Evolutionary conservation across 2,797 vertebrate genomes (phyloP).

Genomic region (Sebastes flavidus): DNA sequence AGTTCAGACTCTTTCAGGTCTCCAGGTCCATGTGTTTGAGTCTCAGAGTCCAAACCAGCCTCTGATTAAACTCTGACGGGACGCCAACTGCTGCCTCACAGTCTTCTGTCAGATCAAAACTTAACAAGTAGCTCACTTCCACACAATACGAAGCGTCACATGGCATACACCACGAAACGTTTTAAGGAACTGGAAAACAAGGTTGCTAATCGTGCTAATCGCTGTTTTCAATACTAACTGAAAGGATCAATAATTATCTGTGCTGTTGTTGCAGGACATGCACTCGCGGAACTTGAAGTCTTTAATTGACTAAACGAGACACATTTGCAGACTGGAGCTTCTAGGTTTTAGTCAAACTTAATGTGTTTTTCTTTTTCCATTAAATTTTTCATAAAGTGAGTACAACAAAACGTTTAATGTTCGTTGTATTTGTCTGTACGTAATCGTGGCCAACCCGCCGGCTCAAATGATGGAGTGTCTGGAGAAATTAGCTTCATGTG

Average conservation of each 20-base stretch:
- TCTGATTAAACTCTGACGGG: constrained; percentile 50
- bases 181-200: background rate
- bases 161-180: background rate
- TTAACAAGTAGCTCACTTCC: background rate
- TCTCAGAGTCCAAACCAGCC: constrained; percentile 24
- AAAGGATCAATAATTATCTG: background rate
- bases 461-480: background rate
- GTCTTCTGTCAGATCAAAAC: constrained; percentile 19
- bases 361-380: background rate
- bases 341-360: background rate
- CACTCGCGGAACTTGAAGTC: background rate
- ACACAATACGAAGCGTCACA: background rate
- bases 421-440: background rate
- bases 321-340: constrained; percentile 5
- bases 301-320: background rate
- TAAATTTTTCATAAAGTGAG: background rate
- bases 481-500: background rate
- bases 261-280: background rate
- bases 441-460: background rate
- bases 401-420: background rate
- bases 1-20: constrained; percentile 39
- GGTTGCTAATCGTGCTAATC: background rate
- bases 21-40: constrained; percentile 47
- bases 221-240: background rate
- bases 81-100: constrained; percentile 21